Evolutionary conservation across 2,888 invertebrate species (phyloP).

Genomic region (Vesta saturnalis): DNA sequence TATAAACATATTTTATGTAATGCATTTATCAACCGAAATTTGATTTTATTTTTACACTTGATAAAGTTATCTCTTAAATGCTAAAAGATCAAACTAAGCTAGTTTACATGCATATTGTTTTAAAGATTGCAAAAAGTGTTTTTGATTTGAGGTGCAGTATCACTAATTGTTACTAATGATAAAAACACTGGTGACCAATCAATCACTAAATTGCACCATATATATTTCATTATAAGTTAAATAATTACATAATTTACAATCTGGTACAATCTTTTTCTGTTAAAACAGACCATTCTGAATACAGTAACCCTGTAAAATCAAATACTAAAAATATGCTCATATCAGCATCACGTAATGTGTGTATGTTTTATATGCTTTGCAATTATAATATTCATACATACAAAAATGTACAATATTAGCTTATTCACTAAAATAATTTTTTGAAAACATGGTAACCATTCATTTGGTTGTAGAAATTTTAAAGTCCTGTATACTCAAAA

Average conservation of each 20-base stretch:
- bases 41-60: conserved; percentile 4
- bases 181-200: too few relatives aligned
- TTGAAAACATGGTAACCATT: neutral
- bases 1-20: conserved; percentile 25
- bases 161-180: neutral
- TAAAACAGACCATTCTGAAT: too few relatives aligned
- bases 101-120: neutral
- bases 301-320: too few relatives aligned
- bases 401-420: too few relatives aligned
- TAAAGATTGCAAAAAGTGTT: neutral
- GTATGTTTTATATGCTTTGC: too few relatives aligned
- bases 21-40: conserved; percentile 8
- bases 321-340: too few relatives aligned
- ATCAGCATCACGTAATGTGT: too few relatives aligned
- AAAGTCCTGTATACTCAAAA: too few relatives aligned
- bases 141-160: conserved; percentile 3
- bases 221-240: neutral
- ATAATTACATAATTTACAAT: conserved; percentile 8
- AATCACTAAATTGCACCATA: conserved; percentile 5
- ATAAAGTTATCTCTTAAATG: neutral
- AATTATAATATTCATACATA: too few relatives aligned
- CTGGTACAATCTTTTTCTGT: too few relatives aligned
- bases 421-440: too few relatives aligned
- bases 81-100: neutral
- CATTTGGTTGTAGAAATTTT: too few relatives aligned